Evolutionary conservation across 2,797 vertebrate species (phyloP).

Genomic region (Falco naumanni): DNA sequence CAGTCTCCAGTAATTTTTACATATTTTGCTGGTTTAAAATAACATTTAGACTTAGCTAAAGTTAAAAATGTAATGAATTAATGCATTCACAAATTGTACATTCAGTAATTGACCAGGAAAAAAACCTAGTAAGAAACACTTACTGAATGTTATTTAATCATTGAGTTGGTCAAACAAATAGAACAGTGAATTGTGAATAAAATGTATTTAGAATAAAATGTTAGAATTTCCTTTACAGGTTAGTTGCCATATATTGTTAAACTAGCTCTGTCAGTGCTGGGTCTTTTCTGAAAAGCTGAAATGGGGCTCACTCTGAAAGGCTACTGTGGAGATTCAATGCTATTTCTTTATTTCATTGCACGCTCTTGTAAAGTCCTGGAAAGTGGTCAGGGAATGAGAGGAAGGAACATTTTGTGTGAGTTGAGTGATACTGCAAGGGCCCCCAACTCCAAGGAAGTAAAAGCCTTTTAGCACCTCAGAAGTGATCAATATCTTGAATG

Average conservation of each 20-base stretch:
- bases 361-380: background rate
- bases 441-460: background rate
- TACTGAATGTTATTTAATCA: background rate
- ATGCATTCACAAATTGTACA: background rate
- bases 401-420: background rate
- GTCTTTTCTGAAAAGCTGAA: background rate
- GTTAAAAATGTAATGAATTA: background rate
- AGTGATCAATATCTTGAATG: background rate
- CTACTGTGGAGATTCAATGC: background rate
- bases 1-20: background rate
- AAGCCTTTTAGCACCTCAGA: background rate
- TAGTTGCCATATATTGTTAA: background rate
- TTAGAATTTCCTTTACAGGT: background rate
- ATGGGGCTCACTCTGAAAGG: background rate
- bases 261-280: background rate
- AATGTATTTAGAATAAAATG: background rate
- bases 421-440: background rate
- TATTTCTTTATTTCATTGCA: background rate
- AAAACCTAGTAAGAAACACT: background rate
- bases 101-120: background rate
- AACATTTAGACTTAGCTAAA: background rate
- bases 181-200: background rate
- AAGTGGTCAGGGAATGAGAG: background rate
- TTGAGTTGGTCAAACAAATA: background rate
- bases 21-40: background rate